Conservation (phyloP, 2,888 invertebrate genomes). For the Sympetrum striolatum region DNA sequence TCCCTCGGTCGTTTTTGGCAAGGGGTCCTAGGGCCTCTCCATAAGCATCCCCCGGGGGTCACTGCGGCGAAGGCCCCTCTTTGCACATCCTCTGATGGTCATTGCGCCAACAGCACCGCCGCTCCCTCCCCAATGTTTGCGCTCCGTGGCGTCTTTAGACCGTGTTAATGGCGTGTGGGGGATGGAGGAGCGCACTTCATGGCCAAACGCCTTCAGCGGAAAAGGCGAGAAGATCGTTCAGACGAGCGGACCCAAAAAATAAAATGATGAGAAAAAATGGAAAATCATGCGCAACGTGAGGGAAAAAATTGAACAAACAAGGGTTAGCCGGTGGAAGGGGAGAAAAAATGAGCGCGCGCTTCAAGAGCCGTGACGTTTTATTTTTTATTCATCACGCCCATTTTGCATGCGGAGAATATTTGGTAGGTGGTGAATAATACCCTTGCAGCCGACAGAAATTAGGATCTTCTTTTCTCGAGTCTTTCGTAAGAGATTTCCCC, state of each 20-base stretch:
- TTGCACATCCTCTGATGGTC: neutral
- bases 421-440: neutral
- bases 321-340: neutral
- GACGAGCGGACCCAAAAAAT: neutral
- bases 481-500: neutral
- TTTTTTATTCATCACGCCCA: neutral
- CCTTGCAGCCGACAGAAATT: neutral
- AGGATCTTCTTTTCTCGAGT: neutral
- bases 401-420: neutral
- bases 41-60: neutral
- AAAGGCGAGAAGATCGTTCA: neutral
- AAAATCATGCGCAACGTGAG: constrained; percentile 26
- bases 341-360: neutral
- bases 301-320: constrained; percentile 32
- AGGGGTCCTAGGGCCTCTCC: neutral
- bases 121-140: neutral
- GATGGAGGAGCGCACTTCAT: neutral
- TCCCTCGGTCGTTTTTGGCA: neutral
- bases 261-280: neutral
- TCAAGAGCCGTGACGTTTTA: neutral
- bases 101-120: neutral
- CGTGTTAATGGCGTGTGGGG: constrained; percentile 7
- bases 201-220: constrained; percentile 9
- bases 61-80: neutral
- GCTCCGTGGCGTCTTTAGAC: constrained; percentile 17